Percentiles rank a stretch among this genome's conserved stretches.
Conservation (phyloP, 2,113 vertebrate species). For the Myiopsitta monachus region DNA sequence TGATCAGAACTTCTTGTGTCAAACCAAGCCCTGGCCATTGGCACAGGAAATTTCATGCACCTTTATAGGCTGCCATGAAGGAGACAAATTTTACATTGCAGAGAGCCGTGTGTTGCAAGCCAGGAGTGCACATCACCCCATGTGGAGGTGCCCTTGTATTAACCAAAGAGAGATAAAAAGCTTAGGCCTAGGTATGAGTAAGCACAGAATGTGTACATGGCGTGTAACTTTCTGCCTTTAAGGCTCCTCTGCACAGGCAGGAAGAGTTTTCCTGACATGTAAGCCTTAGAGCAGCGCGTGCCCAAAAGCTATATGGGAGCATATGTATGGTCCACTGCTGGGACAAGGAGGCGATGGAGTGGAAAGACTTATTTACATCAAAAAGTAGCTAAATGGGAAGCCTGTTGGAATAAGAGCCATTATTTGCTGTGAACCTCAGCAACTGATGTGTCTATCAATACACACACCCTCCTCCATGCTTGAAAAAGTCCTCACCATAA, state of each 20-base stretch:
- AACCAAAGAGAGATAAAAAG: neutral
- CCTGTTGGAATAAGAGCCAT: neutral
- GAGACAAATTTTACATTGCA: neutral
- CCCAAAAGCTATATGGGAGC: neutral
- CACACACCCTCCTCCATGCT: neutral
- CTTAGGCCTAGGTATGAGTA: neutral
- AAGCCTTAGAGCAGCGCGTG: neutral
- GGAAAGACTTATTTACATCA: neutral
- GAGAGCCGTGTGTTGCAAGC: neutral
- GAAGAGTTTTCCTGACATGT: neutral
- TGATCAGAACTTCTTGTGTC: neutral
- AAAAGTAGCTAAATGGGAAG: neutral
- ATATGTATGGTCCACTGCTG: neutral
- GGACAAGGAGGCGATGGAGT: neutral
- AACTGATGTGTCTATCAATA: neutral
- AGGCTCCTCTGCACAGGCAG: neutral
- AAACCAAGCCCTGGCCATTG: neutral
- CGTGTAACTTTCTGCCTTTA: neutral
- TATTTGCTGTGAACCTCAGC: neutral
- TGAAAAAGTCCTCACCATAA: neutral
- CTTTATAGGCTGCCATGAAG: neutral
- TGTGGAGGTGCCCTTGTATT: neutral
- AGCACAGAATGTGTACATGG: neutral
- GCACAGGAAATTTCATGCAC: neutral
- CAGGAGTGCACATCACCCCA: rapidly evolving